Evolutionary conservation across 2,888 invertebrate species (phyloP).

Genomic region (Eurytoma adleriae): DNA sequence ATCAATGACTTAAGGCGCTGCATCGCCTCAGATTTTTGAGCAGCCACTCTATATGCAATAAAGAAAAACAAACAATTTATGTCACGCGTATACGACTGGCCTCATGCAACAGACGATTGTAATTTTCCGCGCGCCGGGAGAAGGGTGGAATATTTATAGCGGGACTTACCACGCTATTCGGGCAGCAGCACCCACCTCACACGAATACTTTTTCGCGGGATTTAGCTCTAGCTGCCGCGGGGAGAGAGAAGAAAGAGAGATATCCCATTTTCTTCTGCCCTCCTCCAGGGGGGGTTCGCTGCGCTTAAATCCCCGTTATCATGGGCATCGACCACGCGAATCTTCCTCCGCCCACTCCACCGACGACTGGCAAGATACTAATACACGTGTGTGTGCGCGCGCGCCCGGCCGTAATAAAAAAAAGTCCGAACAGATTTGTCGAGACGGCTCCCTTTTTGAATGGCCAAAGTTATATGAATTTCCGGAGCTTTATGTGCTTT

Average conservation of each 20-base stretch:
- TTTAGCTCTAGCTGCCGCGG: neutral
- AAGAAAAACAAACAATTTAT: constrained; percentile 54
- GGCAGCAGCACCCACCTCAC: constrained; percentile 4
- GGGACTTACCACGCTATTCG: constrained; percentile 32
- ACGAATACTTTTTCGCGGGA: constrained; percentile 37
- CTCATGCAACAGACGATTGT: constrained; percentile 30
- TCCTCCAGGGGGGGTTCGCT: neutral
- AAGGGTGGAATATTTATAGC: constrained; percentile 45
- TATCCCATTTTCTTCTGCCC: constrained; percentile 20
- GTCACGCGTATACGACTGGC: constrained; percentile 9
- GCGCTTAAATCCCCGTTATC: constrained; percentile 33
- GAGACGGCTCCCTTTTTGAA: neutral
- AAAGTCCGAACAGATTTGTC: neutral
- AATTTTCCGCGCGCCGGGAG: constrained; percentile 28
- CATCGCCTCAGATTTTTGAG: neutral
- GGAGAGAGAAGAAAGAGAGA: neutral
- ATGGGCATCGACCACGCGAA: constrained; percentile 47
- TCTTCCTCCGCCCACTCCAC: constrained; percentile 6
- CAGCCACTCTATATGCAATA: constrained; percentile 10
- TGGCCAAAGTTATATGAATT: constrained; percentile 35
- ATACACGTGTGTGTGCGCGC: no score
- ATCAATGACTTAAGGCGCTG: no score
- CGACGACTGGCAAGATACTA: neutral
- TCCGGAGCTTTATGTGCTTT: neutral
- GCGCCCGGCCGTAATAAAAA: no score